Evolutionary conservation across 2,888 invertebrate species (phyloP).

Genomic region (Myathropa florea): DNA sequence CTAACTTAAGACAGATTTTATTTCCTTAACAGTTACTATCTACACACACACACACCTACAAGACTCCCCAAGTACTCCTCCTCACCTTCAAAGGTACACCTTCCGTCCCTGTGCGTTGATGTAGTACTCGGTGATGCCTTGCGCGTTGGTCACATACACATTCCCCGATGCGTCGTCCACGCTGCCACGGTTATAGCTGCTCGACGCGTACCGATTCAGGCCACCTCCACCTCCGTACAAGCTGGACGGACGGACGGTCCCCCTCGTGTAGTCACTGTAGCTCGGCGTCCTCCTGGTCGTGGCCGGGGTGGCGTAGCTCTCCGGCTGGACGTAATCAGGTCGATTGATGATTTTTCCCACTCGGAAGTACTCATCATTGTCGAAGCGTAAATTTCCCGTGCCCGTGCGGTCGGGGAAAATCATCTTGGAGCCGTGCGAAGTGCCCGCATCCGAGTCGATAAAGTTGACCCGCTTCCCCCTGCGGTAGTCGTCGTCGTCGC

Average conservation of each 20-base stretch:
- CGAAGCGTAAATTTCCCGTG: slow-evolving; percentile 81
- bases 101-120: slow-evolving; percentile 77
- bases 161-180: slow-evolving; percentile 75
- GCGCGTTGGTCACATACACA: slow-evolving; percentile 78
- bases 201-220: slow-evolving; percentile 44
- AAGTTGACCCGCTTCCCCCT: slow-evolving; percentile 74
- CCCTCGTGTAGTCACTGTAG: slow-evolving; percentile 60
- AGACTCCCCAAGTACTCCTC: neutral
- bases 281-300: slow-evolving; percentile 65
- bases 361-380: slow-evolving; percentile 76
- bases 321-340: slow-evolving; percentile 72
- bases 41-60: neutral
- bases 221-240: neutral
- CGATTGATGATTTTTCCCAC: slow-evolving; percentile 77
- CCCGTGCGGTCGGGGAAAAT: slow-evolving; percentile 83
- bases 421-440: slow-evolving; percentile 75
- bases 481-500: slow-evolving; percentile 56
- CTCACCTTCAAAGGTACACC: slow-evolving; percentile 73
- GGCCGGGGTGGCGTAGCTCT: slow-evolving; percentile 19
- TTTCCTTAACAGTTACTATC: neutral
- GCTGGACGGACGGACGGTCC: neutral
- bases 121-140: slow-evolving; percentile 78
- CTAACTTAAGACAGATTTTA: slow-evolving; percentile 1
- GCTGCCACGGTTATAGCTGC: slow-evolving; percentile 25
- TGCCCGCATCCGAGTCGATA: slow-evolving; percentile 70